Percentiles rank a stretch among this genome's conserved stretches.
Conservation (phyloP, 2,113 vertebrate genomes). For the Glaucidium brasilianum region DNA sequence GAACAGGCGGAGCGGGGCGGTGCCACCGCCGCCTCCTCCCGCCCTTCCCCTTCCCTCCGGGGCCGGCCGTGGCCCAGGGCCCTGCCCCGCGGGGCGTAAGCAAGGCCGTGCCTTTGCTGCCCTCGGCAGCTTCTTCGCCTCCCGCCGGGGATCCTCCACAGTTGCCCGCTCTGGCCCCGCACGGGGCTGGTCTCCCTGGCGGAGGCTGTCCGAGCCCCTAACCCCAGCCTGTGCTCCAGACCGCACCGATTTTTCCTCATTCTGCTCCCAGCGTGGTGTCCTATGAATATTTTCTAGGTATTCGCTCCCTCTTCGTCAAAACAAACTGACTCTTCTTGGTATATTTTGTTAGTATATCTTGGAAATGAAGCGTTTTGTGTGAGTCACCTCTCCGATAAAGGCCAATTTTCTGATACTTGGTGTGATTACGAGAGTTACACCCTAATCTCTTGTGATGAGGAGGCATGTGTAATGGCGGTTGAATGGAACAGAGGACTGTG, state of each 20-base stretch:
- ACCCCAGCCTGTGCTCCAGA: accelerated
- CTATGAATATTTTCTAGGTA: background rate
- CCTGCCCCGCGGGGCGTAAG: accelerated
- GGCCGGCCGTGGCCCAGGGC: accelerated
- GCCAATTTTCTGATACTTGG: background rate
- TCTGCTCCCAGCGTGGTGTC: background rate
- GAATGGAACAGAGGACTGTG: background rate
- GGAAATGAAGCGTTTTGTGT: background rate
- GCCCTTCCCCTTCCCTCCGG: background rate
- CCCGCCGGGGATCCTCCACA: accelerated
- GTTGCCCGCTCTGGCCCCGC: accelerated
- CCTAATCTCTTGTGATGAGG: background rate
- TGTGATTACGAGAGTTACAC: background rate
- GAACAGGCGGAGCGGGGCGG: background rate
- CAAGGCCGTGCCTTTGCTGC: background rate
- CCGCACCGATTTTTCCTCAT: accelerated
- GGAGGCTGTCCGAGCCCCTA: too few relatives aligned
- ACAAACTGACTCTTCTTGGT: background rate
- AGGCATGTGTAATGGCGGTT: background rate
- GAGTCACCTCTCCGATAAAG: background rate
- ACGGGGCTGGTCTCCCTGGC: accelerated
- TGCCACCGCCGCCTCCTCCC: background rate
- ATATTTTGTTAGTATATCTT: background rate
- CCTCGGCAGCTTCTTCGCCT: accelerated
- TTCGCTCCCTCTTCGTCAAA: background rate